Base-by-base conservation (phyloP, 2,888 invertebrate genomes). In the Tortricodes alternella region DNA sequence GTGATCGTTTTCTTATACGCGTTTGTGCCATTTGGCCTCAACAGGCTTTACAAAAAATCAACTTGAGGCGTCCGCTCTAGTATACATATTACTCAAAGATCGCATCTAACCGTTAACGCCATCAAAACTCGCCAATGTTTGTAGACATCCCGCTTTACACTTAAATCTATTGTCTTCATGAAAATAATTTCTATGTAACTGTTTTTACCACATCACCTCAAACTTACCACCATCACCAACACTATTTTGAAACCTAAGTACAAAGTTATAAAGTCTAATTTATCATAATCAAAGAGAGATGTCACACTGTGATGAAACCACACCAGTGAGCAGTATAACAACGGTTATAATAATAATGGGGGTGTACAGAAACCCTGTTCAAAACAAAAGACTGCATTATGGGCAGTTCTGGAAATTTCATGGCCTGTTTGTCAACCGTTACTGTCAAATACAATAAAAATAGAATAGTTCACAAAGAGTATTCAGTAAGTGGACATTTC, bases 241-340 rank as follows among this genome's bases (percentile, higher is more conserved):
- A 27, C 46, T 29, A 53, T 32, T 66, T 49, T 55, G 24, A 16
- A 46, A 43, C 59, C 43, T 62, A 58, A 27, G 6, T 2, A 8
- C 16, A 27, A 11, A 18, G n/a, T 2, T 6, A 34, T 39, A 57
- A n/a, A 46, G 51, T 32, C 16, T 11, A 21, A 13, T 48, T 60
- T 50, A 4, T 13, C 19, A 34, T 16, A 37, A 15, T 50, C 35
- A 23, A 52, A 34, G 34, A 46, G 11, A 34, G 29, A 56, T 63
- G 60, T 76, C 87, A 63, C 70, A 83, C 83, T 79, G 85, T 73
- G 78, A 80, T 71, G 73, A 76, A 65, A 83, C 87, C 87, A 58
- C 83, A 78, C 63, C 73, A 80, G 78, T 71, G 68, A 74, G 69
- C 50, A 34, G 27, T 27, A 15, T 21, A 58, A 61, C 64, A 56